Base-by-base conservation (phyloP, 2,888 invertebrate species). In the Auanema sp. region DNA sequence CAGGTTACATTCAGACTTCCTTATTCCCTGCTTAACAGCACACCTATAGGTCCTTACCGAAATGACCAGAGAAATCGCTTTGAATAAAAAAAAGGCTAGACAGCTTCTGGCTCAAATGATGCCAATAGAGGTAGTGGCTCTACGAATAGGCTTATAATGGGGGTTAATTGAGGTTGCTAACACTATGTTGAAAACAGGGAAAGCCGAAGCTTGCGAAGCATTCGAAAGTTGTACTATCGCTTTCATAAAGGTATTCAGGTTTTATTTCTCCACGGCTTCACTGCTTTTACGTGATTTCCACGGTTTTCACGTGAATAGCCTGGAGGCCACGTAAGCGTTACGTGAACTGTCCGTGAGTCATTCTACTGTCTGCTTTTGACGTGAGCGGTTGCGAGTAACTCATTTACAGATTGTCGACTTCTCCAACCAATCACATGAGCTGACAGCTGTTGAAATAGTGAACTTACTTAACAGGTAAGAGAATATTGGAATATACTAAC, bases 21-120 rank as follows among this genome's bases (percentile, higher is more conserved):
- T n/a, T n/a, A n/a, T n/a, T n/a, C n/a, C n/a, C n/a, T n/a, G n/a
- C n/a, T n/a, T n/a, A n/a, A n/a, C n/a, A n/a, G n/a, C n/a, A n/a
- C 33, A 33, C 8, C 8, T 47, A 40, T 92, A 92, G 85, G 93
- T 93, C 80, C 85, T 97, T 44, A 94, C 95, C 81, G 93, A 94
- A 81, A 94, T 93, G 2, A 95, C 97, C 93, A 88, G 90, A 75
- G 93, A 94, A 84, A 86, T 97, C 69, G 95, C 96, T 83, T 91
- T 91, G 73, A 96, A 96, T 85, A 96, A 96, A 93, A 90, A 91
- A 80, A 88, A 93, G 68, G 96, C 96, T 0, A 94, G 96, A 83
- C 93, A 94, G 79, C 87, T 97, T 24, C 86, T 97, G 0, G 95
- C 96, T 85, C 95, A 96, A 87, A 97, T 97, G 96, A 96, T 97